phyloP scores from a whole-genome alignment of 2,113 vertebrate species.

The Triplophysa rosa region DNA sequence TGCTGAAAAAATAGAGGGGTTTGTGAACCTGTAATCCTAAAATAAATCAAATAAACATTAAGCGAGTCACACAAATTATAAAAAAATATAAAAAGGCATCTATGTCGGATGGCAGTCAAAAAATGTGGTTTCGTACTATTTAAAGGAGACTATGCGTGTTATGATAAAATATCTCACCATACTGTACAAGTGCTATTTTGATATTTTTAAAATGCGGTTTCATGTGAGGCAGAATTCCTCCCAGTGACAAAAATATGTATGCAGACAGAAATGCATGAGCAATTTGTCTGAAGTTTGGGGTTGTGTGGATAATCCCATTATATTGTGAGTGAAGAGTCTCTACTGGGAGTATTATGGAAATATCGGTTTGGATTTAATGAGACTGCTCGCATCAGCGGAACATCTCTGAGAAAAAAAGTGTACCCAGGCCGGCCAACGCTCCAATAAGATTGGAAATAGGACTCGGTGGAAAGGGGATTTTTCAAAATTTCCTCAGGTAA shows the following conservation, averaged over 20 bases:
- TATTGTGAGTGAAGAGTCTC: constrained; percentile 86
- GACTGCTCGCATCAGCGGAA: constrained; percentile 87
- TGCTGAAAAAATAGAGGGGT: not conserved
- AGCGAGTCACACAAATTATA: constrained; percentile 69
- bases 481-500: constrained; percentile 83
- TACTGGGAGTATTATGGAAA: constrained; percentile 93
- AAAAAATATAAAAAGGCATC: constrained; percentile 49
- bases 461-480: constrained; percentile 83
- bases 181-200: constrained; percentile 68
- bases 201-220: constrained; percentile 67
- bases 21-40: not conserved
- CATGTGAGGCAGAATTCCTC: constrained; percentile 64
- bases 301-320: constrained; percentile 91
- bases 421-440: constrained; percentile 83
- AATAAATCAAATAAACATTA: constrained; percentile 64
- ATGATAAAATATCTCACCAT: constrained; percentile 68
- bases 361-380: constrained; percentile 95
- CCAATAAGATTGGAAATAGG: constrained; percentile 89
- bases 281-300: constrained; percentile 86
- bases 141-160: constrained; percentile 60
- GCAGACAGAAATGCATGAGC: constrained; percentile 85
- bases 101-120: constrained; percentile 56
- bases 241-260: constrained; percentile 67
- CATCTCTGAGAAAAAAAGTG: constrained; percentile 86
- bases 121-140: constrained; percentile 61